Percentiles rank a stretch among this genome's conserved stretches.
Conservation (phyloP, 1,140 invertebrate species). For the Pemphigus obesinymphae region DNA sequence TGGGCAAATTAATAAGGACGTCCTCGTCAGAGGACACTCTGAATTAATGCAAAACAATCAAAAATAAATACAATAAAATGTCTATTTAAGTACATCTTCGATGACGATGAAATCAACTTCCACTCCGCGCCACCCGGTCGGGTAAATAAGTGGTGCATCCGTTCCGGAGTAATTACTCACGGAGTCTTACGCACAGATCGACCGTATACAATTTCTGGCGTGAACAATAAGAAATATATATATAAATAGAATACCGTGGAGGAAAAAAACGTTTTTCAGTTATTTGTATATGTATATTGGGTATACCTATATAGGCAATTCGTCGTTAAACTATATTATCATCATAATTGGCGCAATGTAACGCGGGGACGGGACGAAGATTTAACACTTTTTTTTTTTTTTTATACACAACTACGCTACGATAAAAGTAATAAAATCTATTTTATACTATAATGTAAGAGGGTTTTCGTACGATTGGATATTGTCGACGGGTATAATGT, state of each 20-base stretch:
- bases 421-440: too few species aligned
- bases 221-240: neutral
- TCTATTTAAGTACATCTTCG: neutral
- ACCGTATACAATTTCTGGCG: slow-evolving; percentile 9
- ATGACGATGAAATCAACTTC: neutral
- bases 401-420: too few species aligned
- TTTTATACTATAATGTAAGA: too few species aligned
- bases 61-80: too few species aligned
- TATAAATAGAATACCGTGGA: neutral
- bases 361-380: neutral
- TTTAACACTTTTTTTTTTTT: too few species aligned
- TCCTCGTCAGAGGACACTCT: neutral
- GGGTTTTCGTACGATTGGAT: too few species aligned
- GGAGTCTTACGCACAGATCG: neutral
- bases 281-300: too few species aligned
- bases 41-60: neutral
- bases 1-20: neutral
- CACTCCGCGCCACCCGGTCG: neutral
- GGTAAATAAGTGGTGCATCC: slow-evolving; percentile 30
- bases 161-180: slow-evolving; percentile 18
- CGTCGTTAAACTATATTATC: too few species aligned
- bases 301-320: too few species aligned
- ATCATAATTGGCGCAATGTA: too few species aligned
- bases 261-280: too few species aligned
- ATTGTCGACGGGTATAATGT: too few species aligned